Conservation (phyloP, 2,113 vertebrate genomes). For the Pachycephala philippinensis region DNA sequence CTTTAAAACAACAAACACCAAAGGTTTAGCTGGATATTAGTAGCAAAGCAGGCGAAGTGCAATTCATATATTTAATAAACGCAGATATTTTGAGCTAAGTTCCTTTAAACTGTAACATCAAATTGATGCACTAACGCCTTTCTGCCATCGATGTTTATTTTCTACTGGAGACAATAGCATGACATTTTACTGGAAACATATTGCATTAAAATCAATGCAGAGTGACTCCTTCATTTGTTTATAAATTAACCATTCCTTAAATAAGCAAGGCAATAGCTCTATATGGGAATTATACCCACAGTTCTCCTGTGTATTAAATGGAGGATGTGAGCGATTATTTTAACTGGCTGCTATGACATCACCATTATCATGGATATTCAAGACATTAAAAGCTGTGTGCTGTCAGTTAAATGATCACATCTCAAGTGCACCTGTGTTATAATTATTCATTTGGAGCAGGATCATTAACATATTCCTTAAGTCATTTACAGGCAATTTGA, state of each 20-base stretch:
- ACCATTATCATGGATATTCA: constrained; percentile 73
- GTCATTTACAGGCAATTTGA: constrained; percentile 76
- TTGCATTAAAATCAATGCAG: constrained; percentile 34
- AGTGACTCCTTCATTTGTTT: constrained; percentile 54
- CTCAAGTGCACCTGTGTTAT: constrained; percentile 78
- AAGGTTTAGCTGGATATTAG: background rate
- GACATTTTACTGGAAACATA: constrained; percentile 45
- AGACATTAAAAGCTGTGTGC: constrained; percentile 74
- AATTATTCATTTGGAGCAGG: constrained; percentile 75
- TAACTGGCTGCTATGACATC: constrained; percentile 70
- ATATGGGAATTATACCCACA: constrained; percentile 38
- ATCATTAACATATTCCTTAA: constrained; percentile 78
- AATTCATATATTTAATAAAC: background rate
- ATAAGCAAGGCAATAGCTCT: constrained; percentile 53
- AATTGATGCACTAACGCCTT: background rate
- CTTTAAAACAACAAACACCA: background rate
- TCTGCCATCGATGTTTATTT: constrained; percentile 1
- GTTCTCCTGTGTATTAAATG: constrained; percentile 65
- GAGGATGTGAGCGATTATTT: constrained; percentile 56
- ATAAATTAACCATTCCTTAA: constrained; percentile 71
- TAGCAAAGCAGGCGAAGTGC: background rate
- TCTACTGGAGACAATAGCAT: background rate
- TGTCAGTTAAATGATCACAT: constrained; percentile 78
- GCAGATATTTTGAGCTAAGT: background rate
- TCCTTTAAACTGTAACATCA: background rate